These are phyloP conservation scores for Archocentrus centrarchus DNA, from an alignment of 2,113 vertebrate genomes.

Conservation along the genomic window DNA sequence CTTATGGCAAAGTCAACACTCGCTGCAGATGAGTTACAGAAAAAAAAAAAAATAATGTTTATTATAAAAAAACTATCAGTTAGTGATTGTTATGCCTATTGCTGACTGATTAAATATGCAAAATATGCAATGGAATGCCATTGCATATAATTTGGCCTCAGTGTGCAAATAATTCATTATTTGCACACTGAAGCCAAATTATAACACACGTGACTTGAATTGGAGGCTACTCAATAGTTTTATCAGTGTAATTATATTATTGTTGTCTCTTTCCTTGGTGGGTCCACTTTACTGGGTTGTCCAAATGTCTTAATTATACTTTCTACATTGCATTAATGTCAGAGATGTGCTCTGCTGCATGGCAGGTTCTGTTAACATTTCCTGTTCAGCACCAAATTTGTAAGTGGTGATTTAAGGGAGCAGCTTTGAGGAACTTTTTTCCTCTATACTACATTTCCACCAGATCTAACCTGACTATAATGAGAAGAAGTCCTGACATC, in stretches of 20 bases:
- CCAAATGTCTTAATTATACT: not conserved
- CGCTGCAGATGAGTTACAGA: not conserved
- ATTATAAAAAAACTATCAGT: not conserved
- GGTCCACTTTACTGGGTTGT: not conserved
- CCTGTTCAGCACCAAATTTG: constrained; percentile 26
- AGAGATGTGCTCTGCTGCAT: constrained; percentile 1
- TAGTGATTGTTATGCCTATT: too few species aligned
- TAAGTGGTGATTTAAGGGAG: constrained; percentile 14
- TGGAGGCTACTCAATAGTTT: not conserved
- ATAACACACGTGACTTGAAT: too few species aligned
- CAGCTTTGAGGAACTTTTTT: not conserved
- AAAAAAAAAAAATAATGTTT: not conserved
- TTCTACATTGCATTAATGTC: constrained; percentile 7
- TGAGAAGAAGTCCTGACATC: not conserved
- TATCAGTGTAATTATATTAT: not conserved
- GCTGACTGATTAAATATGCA: too few species aligned
- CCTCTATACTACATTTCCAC: not conserved
- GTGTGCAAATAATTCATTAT: too few species aligned
- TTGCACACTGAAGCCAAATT: too few species aligned
- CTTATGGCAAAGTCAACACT: not conserved
- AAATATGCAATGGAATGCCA: too few species aligned
- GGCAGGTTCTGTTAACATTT: not conserved
- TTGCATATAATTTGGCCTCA: too few species aligned
- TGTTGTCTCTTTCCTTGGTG: not conserved
- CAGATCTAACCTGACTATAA: not conserved